phyloP scores from a whole-genome alignment of 2,888 invertebrate species.

The Heteromurus nitidus region DNA sequence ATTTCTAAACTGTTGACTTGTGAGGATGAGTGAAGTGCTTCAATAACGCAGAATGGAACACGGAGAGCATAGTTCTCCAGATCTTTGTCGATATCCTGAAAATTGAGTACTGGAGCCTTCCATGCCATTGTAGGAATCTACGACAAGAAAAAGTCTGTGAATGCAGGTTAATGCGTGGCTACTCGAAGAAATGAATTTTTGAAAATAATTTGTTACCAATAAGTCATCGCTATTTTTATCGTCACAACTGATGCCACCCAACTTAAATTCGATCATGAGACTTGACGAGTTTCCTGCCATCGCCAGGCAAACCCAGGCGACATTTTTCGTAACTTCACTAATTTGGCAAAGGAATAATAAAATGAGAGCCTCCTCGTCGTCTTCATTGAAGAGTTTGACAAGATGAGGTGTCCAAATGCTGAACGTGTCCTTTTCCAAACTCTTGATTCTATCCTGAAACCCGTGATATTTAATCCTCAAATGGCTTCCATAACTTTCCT shows the following conservation, averaged over 20 bases:
- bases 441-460: no score
- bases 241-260: background rate
- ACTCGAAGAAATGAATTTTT: no score
- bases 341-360: slow-evolving; percentile 32
- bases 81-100: slow-evolving; percentile 29
- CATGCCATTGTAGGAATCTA: slow-evolving; percentile 21
- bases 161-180: background rate
- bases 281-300: background rate
- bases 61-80: slow-evolving; percentile 27
- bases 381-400: background rate
- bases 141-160: background rate
- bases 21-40: background rate
- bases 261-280: background rate
- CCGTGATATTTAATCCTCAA: background rate
- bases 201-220: slow-evolving; percentile 2
- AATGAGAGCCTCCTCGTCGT: background rate
- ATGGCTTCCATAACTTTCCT: background rate
- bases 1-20: no score
- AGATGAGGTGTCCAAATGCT: slow-evolving; percentile 36
- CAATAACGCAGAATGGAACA: slow-evolving; percentile 6
- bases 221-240: background rate
- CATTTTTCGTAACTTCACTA: slow-evolving; percentile 12
- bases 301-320: slow-evolving; percentile 30
- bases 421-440: background rate
- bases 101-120: slow-evolving; percentile 27